These are phyloP conservation scores for Cavia porcellus DNA, from an alignment of 2,113 vertebrate species.

Conservation along the genomic window DNA sequence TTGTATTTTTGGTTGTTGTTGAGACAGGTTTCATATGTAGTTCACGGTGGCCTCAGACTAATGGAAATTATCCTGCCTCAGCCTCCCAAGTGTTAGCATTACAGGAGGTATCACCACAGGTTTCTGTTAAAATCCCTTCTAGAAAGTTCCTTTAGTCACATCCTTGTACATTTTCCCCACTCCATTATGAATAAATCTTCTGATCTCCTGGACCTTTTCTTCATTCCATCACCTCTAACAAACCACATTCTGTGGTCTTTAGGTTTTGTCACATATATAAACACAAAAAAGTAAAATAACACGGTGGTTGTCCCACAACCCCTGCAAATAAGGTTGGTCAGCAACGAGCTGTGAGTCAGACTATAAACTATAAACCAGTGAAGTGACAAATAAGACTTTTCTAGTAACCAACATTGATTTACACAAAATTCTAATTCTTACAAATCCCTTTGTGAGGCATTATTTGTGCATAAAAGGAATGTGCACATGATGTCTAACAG, in stretches of 20 bases:
- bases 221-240: background rate
- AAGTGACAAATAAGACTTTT: slow-evolving; percentile 11
- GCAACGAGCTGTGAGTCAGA: slow-evolving; percentile 35
- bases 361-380: slow-evolving; percentile 32
- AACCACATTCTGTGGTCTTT: background rate
- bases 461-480: slow-evolving; percentile 45
- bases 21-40: background rate
- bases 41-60: background rate
- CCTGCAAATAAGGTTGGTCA: background rate
- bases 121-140: background rate
- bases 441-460: background rate
- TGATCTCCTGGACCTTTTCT: background rate
- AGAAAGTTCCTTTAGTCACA: background rate
- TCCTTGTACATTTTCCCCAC: background rate
- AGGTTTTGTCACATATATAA: background rate
- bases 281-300: background rate
- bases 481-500: background rate
- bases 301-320: background rate
- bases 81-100: background rate
- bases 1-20: background rate
- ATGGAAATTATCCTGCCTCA: background rate
- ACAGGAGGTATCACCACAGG: background rate
- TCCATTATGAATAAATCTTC: background rate
- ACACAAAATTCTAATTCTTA: background rate
- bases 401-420: background rate